Conservation (phyloP, 2,113 vertebrate species). For the Verasper variegatus region DNA sequence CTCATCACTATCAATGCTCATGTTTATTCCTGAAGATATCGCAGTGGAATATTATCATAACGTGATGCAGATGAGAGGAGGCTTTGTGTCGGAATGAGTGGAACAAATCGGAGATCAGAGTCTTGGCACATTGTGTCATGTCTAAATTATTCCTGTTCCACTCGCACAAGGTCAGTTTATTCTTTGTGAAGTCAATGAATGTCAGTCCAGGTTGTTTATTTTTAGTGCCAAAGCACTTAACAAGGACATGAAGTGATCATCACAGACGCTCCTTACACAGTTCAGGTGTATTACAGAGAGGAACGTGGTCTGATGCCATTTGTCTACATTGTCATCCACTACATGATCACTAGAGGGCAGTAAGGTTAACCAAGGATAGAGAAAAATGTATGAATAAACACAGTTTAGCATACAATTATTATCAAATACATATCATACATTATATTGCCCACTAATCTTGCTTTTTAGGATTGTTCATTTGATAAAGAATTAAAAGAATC, state of each 20-base stretch:
- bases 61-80: constrained; percentile 49
- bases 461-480: too few relatives aligned
- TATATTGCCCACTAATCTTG: too few relatives aligned
- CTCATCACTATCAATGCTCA: constrained; percentile 50
- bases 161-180: neutral
- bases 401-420: neutral
- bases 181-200: neutral
- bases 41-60: constrained; percentile 40
- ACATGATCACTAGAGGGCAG: constrained; percentile 1
- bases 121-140: constrained; percentile 5
- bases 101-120: constrained; percentile 38
- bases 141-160: constrained; percentile 20
- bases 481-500: too few relatives aligned
- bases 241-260: neutral
- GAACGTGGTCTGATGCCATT: neutral
- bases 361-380: neutral
- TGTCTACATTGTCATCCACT: neutral
- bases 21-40: constrained; percentile 57
- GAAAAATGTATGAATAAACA: neutral
- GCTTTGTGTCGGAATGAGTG: constrained; percentile 43
- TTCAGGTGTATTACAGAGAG: neutral
- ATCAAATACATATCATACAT: neutral
- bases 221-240: constrained; percentile 4
- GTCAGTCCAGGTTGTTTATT: constrained; percentile 12
- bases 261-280: too few relatives aligned